These are phyloP conservation scores for Temnothorax ravouxi DNA, from an alignment of 2,888 invertebrate species.

Conservation along the genomic window DNA sequence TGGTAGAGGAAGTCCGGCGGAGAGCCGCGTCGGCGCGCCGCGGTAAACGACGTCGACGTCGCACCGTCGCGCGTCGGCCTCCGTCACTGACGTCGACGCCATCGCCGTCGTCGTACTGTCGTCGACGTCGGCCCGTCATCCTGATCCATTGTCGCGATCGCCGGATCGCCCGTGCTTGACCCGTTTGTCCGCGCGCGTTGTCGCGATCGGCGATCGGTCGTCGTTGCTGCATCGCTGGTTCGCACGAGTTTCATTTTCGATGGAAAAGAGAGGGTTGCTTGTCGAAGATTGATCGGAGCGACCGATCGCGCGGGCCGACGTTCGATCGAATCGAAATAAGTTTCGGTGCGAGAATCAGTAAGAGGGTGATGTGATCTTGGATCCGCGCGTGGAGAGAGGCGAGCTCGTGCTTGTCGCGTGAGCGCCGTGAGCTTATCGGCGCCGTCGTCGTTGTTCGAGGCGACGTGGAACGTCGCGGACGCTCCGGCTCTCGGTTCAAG, in stretches of 20 bases:
- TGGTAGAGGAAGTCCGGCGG: neutral
- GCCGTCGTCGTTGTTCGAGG: neutral
- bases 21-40: constrained; percentile 69
- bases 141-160: neutral
- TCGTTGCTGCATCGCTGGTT: too few relatives aligned
- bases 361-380: too few relatives aligned
- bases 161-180: too few relatives aligned
- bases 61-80: constrained; percentile 26
- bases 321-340: too few relatives aligned
- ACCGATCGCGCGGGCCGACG: too few relatives aligned
- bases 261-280: too few relatives aligned
- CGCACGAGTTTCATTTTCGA: too few relatives aligned
- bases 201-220: too few relatives aligned
- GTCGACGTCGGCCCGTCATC: constrained; percentile 29
- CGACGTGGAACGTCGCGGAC: neutral
- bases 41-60: constrained; percentile 55
- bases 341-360: too few relatives aligned
- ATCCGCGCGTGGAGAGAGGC: too few relatives aligned
- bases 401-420: too few relatives aligned
- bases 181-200: neutral
- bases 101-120: constrained; percentile 12
- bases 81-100: constrained; percentile 47
- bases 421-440: neutral
- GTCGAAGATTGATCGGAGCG: too few relatives aligned
- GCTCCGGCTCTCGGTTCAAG: neutral